These are phyloP conservation scores for Agonopterix arenella DNA, from an alignment of 2,888 invertebrate genomes.

Conservation along the genomic window DNA sequence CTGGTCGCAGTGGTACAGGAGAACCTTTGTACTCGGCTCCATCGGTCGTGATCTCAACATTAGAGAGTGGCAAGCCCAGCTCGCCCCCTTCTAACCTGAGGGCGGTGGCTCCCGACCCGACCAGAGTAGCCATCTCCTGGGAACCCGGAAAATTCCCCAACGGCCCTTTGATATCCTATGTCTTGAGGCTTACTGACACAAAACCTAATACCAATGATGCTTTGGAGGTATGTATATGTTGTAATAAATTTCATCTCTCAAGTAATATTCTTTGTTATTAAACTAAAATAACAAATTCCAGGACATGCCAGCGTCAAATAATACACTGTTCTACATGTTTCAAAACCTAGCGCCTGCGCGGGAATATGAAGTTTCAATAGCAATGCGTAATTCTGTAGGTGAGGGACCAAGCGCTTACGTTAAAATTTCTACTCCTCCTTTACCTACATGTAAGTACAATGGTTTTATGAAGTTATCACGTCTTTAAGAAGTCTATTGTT, in stretches of 20 bases:
- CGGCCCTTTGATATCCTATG: constrained; percentile 92
- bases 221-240: constrained; percentile 81
- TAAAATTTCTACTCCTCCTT: constrained; percentile 81
- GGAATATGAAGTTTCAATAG: constrained; percentile 86
- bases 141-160: constrained; percentile 91
- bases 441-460: constrained; percentile 76
- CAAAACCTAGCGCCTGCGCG: constrained; percentile 83
- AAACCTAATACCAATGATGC: constrained; percentile 76
- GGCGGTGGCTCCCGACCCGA: constrained; percentile 87
- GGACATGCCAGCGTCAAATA: constrained; percentile 86
- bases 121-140: constrained; percentile 92
- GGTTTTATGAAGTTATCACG: no score
- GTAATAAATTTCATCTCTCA: neutral
- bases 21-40: constrained; percentile 85
- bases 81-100: constrained; percentile 86
- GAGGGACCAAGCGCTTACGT: constrained; percentile 84
- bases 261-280: neutral
- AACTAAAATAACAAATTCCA: constrained; percentile 29
- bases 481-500: no score
- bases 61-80: constrained; percentile 83
- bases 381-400: constrained; percentile 88
- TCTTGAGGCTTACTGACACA: constrained; percentile 81
- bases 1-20: constrained; percentile 80
- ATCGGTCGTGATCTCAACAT: constrained; percentile 86
- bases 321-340: constrained; percentile 84